Evolutionary conservation across 2,113 vertebrate species (phyloP).

Genomic region (Xiphorhynchus elegans): DNA sequence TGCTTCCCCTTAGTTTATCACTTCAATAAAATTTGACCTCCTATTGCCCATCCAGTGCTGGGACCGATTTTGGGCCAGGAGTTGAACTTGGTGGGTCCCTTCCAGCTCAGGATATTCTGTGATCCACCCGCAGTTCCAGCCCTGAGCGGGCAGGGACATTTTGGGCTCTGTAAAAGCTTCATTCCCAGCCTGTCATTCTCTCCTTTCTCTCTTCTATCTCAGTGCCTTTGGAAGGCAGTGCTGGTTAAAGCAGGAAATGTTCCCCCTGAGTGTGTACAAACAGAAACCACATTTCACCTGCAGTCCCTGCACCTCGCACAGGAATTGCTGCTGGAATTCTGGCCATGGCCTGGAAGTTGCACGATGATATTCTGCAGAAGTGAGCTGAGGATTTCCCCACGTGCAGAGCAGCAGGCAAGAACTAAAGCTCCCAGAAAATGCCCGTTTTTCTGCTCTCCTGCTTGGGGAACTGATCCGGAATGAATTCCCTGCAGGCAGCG

Average conservation of each 20-base stretch:
- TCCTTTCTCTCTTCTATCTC: not conserved
- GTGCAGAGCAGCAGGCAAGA: not conserved
- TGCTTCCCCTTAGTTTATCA: not conserved
- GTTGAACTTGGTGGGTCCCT: not conserved
- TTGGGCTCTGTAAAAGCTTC: not conserved
- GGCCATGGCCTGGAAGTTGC: not conserved
- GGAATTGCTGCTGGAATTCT: not conserved
- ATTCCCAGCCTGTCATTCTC: not conserved
- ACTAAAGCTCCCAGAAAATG: not conserved
- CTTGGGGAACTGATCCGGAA: not conserved
- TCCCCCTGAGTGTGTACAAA: not conserved
- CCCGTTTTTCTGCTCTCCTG: not conserved
- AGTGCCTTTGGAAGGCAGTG: not conserved
- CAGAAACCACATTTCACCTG: not conserved
- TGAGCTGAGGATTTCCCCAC: not conserved
- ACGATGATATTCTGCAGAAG: not conserved
- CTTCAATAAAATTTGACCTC: not conserved
- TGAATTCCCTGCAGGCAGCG: not conserved
- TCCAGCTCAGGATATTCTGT: not conserved
- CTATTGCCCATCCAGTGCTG: not conserved
- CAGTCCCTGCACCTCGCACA: rapidly evolving
- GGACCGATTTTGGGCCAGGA: rapidly evolving
- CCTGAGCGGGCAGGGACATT: rapidly evolving
- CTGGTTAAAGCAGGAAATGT: not conserved
- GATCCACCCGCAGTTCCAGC: not conserved